Evolutionary conservation across 2,888 invertebrate genomes (phyloP), one percentile per base, ranked within the genome.

Genomic region (Linyphia triangularis): DNA sequence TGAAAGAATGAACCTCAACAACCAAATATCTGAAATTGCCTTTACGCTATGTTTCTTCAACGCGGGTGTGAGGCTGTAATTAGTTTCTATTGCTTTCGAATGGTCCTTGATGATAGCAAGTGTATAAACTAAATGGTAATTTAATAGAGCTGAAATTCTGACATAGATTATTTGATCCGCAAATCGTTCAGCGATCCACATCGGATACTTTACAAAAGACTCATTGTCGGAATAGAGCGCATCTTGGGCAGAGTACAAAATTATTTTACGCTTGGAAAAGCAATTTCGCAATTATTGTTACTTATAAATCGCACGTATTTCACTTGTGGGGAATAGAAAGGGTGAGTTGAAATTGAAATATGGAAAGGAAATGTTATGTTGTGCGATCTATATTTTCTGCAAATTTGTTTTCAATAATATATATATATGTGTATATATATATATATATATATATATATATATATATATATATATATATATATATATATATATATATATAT

Each of bases 71-170:
- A 30, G 22, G 57, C 24, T 77, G 22, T 77, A 63, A 77, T 77
- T 77, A 77, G 61, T 24, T 40, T 61, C 61, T 77, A 77, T 61
- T 70, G 70, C 9, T 7, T 70, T 43, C 30, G 70, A 70, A 43
- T 63, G 59, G n/a, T 9, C 30, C 26, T 1, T 57, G 57, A 57
- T 30, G 57, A 57, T 24, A 22, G 61, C 37, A n/a, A 77, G 30
- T 61, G 61, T 63, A 61, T 63, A 61, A 77, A 77, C 61, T 70
- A 70, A 70, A 77, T 63, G 59, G 75, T 61, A 61, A 77, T 77
- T 77, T 22, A 77, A 77, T 77, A 22, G 75, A 26, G 24, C 22
- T 40, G 26, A 77, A 61, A 61, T n/a, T 77, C 61, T 77, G 75
- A 22, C 75, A 61, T 22, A 37, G 61, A 77, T 77, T 77, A 37